A percentile compares a stretch with the other conserved stretches of the same genome.
These are phyloP conservation scores for Drosophila subsilvestris DNA, from an alignment of 2,888 invertebrate genomes.

Conservation along the genomic window DNA sequence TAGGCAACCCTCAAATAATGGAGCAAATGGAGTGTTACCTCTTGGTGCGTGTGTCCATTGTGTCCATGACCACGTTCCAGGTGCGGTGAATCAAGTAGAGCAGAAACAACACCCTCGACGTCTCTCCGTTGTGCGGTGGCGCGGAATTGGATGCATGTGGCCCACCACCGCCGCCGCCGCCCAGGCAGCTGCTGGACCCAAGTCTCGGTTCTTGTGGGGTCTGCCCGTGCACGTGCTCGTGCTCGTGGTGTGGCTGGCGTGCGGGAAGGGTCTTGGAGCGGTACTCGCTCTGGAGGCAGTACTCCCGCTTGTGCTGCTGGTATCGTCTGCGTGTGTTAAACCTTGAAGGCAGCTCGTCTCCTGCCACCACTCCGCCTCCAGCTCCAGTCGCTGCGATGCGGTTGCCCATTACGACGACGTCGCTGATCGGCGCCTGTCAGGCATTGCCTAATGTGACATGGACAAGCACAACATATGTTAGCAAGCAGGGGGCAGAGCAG, in stretches of 20 bases:
- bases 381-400: constrained; percentile 48
- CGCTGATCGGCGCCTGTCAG: constrained; percentile 51
- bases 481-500: constrained; percentile 23
- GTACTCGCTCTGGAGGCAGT: constrained; percentile 63
- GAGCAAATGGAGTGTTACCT: constrained; percentile 81
- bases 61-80: constrained; percentile 88
- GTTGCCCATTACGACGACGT: constrained; percentile 60
- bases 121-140: constrained; percentile 84
- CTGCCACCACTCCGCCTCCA: constrained; percentile 36
- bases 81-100: constrained; percentile 89
- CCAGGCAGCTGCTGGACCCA: constrained; percentile 68
- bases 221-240: constrained; percentile 8
- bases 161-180: constrained; percentile 25
- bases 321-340: constrained; percentile 69
- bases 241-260: constrained; percentile 49
- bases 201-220: constrained; percentile 7
- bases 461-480: constrained; percentile 52
- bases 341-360: constrained; percentile 31
- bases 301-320: constrained; percentile 71
- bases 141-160: constrained; percentile 40
- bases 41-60: constrained; percentile 86
- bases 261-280: constrained; percentile 80
- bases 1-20: not conserved
- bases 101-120: constrained; percentile 87
- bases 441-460: constrained; percentile 71